Base-by-base conservation (phyloP, 1,140 invertebrate species). In the Euura saliciscinereae region DNA sequence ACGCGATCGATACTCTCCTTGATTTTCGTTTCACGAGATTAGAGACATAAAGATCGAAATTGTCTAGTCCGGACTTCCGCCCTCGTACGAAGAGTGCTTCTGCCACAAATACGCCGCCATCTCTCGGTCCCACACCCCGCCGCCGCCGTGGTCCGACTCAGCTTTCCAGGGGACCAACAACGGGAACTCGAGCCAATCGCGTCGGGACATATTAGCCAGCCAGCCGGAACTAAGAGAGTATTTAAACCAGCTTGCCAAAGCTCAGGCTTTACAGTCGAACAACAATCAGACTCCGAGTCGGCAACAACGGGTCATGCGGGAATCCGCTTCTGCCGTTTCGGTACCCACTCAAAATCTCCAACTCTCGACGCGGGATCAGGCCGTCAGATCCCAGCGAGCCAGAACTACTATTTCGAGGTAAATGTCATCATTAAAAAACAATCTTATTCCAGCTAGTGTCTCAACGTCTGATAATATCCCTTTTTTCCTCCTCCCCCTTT, bases 11-110 rank as follows among this genome's bases (percentile, higher is more conserved):
- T 28, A 28, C 28, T 28, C 28, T 28, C 28, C 28, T 28, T 28
- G 28, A 28, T 28, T 28, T 28, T 28, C 28, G 28, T 28, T 28
- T 28, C 28, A 28, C 28, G 28, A 28, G 28, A 28, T 28, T 28
- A 28, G 28, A 28, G 28, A 28, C 28, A 28, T 28, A 28, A 28
- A 28, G 28, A 28, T 28, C 28, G 28, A 28, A 28, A 28, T 28
- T 28, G 28, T 72, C 43, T 77, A 87, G 86, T 78, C 80, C 1
- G 85, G 86, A 45, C 67, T 87, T 64, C 86, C 85, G 13, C 86
- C 86, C 11, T 86, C 86, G 59, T 87, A 87, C 72, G 86, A 87
- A 44, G 86, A 87, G 66, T 85, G 86, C 70, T 75, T 87, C 45
- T 80, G 77, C 69, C 83, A 85, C 77, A 85, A 84, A 45, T 83